A percentile compares a stretch with the other conserved stretches of the same genome.
Conservation (phyloP, 2,888 invertebrate genomes). For the Terebella lapidaria region DNA sequence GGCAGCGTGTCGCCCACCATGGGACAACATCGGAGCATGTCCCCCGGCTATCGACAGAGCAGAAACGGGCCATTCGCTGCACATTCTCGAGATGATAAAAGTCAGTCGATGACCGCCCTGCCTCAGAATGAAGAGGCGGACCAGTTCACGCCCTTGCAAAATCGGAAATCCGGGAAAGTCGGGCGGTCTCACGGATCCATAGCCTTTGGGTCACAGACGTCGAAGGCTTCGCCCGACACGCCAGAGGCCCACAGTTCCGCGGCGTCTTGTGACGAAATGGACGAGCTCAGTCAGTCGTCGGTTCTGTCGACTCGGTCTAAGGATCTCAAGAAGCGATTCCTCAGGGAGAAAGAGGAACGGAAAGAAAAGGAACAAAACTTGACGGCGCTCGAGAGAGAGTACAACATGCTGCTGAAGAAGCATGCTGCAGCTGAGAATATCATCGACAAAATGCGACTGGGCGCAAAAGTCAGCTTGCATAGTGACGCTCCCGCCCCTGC, state of each 20-base stretch:
- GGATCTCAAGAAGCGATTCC: conserved; percentile 2
- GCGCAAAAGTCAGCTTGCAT: conserved; percentile 44
- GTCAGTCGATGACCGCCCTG: too few species aligned
- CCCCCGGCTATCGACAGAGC: not conserved
- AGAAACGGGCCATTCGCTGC: not conserved
- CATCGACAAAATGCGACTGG: conserved; percentile 51
- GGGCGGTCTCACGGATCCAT: not conserved
- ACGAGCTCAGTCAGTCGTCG: conserved; percentile 3
- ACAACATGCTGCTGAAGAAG: conserved; percentile 48
- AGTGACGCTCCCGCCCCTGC: conserved; percentile 39
- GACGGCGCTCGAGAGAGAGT: conserved; percentile 31
- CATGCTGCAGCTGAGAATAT: conserved; percentile 52
- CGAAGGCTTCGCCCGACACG: not conserved
- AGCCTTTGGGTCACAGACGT: not conserved
- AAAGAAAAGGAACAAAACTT: conserved; percentile 17
- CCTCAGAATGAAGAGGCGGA: too few species aligned
- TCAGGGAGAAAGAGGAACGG: conserved; percentile 9
- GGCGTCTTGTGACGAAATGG: not conserved
- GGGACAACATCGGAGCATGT: not conserved
- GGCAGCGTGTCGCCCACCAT: conserved; percentile 7
- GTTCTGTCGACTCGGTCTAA: not conserved
- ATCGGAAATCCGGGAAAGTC: not conserved
- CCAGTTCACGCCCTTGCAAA: too few species aligned
- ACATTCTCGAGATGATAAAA: too few species aligned
- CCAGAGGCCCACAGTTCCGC: not conserved